Evolutionary conservation across 1,140 invertebrate species (phyloP), one percentile per base, ranked within the genome.

Genomic region (Homalodisca vitripennis): DNA sequence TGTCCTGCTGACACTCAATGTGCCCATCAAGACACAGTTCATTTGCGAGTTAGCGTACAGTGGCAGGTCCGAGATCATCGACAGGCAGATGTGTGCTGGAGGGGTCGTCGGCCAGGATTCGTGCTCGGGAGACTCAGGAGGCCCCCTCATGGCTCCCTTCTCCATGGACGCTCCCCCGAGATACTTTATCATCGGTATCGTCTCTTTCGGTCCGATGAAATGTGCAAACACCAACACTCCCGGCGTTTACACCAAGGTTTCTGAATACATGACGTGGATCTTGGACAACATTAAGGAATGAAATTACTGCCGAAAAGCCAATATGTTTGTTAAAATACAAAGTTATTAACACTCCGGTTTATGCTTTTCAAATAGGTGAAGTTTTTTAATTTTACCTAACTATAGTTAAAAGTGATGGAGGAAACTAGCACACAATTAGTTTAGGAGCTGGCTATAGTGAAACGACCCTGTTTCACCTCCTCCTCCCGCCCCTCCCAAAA

Each of bases 211-310:
- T 0, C 1, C 53, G 2, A 82, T 80, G 57, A 78, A 77, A 3
- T 90, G 88, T 74, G 87, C 82, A 0, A 72, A 79, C 14, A 78
- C 79, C 0, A 78, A 81, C 26, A 75, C 78, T 29, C 85, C 88
- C 0, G 87, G 86, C 0, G 81, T 91, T 10, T 91, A 91, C 71
- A 89, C 88, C 0, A 79, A 88, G 30, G 83, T 90, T 0, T 84
- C 86, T 0, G 80, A 83, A 22, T 90, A 86, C 74, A 67, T 90
- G 17, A 82, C 85, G 68, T 92, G 89, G 89, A 89, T 92, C 14
- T 67, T 67, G 27, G 66, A 67, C n/a, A n/a, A n/a, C n/a, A n/a
- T n/a, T n/a, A n/a, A n/a, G n/a, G n/a, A n/a, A n/a, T n/a, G n/a
- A n/a, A n/a, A n/a, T n/a, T n/a, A n/a, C n/a, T n/a, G n/a, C n/a